Evolutionary conservation across 2,797 vertebrate species (phyloP).

Genomic region (Ataeniobius toweri): DNA sequence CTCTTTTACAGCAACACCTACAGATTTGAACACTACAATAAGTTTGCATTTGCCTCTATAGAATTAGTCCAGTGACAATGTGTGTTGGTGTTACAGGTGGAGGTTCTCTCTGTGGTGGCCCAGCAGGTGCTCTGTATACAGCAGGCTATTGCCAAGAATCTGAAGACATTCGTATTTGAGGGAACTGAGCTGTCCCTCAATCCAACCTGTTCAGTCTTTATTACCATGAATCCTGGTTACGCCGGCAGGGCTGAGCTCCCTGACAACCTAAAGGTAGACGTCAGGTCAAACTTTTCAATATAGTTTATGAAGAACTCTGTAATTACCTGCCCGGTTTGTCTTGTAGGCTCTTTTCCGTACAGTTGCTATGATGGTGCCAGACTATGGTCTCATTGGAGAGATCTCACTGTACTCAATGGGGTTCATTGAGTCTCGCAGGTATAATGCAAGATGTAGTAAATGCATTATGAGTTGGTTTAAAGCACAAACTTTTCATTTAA

Average conservation of each 20-base stretch:
- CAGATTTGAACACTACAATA: not conserved
- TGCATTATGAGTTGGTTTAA: constrained; percentile 1
- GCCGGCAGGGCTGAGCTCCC: constrained; percentile 92
- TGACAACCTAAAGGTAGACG: constrained; percentile 93
- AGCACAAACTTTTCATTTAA: not conserved
- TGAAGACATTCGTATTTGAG: constrained; percentile 90
- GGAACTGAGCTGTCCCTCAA: constrained; percentile 92
- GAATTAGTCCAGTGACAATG: not conserved
- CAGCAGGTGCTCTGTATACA: constrained; percentile 95
- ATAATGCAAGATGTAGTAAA: constrained; percentile 12
- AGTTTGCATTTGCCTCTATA: not conserved
- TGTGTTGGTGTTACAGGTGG: constrained; percentile 80
- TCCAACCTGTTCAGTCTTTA: constrained; percentile 92
- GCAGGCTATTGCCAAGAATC: constrained; percentile 87
- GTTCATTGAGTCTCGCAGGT: constrained; percentile 94
- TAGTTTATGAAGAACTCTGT: not conserved
- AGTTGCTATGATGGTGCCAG: constrained; percentile 97
- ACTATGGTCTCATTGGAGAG: constrained; percentile 94
- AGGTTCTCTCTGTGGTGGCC: constrained; percentile 94
- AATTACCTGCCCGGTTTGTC: constrained; percentile 11
- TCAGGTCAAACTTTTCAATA: constrained; percentile 6
- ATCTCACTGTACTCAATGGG: constrained; percentile 97
- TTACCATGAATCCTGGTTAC: constrained; percentile 97
- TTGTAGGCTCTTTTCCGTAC: constrained; percentile 90
- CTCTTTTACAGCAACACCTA: not conserved